These are phyloP conservation scores for Crepidodera aurea DNA, from an alignment of 2,888 invertebrate species.

Conservation along the genomic window DNA sequence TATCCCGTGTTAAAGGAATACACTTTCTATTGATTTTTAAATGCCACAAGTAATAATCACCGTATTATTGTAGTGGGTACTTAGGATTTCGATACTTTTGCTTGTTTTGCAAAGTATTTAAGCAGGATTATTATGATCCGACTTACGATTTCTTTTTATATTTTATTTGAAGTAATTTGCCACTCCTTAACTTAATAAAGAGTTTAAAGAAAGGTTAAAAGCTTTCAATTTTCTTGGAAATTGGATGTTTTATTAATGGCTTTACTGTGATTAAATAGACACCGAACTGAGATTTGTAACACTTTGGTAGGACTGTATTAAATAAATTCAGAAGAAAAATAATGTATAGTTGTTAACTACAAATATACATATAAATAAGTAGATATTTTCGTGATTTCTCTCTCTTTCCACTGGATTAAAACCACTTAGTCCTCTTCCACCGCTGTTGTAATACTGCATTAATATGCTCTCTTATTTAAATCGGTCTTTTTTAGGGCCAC, in stretches of 20 bases:
- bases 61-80: conserved; percentile 24
- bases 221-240: not conserved
- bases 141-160: conserved; percentile 15
- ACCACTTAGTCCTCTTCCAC: too few species aligned
- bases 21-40: conserved; percentile 29
- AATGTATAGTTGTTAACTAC: too few species aligned
- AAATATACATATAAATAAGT: too few species aligned
- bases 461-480: too few species aligned
- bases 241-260: not conserved
- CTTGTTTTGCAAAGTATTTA: conserved; percentile 35
- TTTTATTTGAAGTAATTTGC: conserved; percentile 8
- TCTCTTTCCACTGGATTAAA: too few species aligned
- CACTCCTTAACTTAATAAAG: not conserved
- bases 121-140: conserved; percentile 33
- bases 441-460: too few species aligned
- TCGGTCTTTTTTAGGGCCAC: too few species aligned
- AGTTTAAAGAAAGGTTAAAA: not conserved
- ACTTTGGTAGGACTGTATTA: too few species aligned
- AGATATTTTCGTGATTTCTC: too few species aligned
- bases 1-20: conserved; percentile 14
- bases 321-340: too few species aligned
- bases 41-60: conserved; percentile 34
- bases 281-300: too few species aligned
- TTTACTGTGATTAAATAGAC: too few species aligned
- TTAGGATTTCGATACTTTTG: conserved; percentile 4